A percentile compares a stretch with the other conserved stretches of the same genome.
phyloP scores from a whole-genome alignment of 2,888 invertebrate genomes.

The Eristalis intricaria region DNA sequence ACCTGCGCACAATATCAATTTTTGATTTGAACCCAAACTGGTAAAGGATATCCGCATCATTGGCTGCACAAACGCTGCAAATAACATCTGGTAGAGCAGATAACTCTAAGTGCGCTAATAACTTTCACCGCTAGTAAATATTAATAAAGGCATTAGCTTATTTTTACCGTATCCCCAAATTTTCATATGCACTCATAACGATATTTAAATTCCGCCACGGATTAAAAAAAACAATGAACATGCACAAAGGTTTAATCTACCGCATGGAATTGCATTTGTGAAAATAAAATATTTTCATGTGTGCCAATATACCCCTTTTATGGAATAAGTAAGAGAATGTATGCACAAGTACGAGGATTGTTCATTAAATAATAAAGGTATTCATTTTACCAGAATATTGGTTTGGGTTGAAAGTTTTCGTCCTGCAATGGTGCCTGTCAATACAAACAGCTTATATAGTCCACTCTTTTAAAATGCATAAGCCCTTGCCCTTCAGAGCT shows the following conservation, averaged over 20 bases:
- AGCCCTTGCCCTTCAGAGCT: too few relatives aligned
- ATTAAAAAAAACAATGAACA: background rate
- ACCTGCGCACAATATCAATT: background rate
- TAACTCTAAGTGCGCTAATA: background rate
- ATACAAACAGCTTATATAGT: background rate
- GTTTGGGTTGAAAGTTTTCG: background rate
- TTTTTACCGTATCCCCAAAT: background rate
- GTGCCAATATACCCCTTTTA: background rate
- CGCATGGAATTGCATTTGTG: background rate
- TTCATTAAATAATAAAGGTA: background rate
- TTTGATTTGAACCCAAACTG: conserved; percentile 18
- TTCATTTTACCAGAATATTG: background rate
- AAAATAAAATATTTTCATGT: background rate
- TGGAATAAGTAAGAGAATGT: background rate
- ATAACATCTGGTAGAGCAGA: background rate
- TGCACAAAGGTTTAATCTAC: background rate
- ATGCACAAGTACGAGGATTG: background rate
- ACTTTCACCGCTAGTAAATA: background rate
- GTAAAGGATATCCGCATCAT: conserved; percentile 20
- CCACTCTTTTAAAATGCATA: too few relatives aligned
- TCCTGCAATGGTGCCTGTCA: background rate
- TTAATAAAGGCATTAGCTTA: background rate
- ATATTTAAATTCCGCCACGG: background rate
- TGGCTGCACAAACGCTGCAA: conserved; percentile 10
- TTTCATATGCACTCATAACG: background rate